Evolutionary conservation across 2,797 vertebrate genomes (phyloP), one percentile per base, ranked within the genome.

Genomic region (Leptatherina wallacei): DNA sequence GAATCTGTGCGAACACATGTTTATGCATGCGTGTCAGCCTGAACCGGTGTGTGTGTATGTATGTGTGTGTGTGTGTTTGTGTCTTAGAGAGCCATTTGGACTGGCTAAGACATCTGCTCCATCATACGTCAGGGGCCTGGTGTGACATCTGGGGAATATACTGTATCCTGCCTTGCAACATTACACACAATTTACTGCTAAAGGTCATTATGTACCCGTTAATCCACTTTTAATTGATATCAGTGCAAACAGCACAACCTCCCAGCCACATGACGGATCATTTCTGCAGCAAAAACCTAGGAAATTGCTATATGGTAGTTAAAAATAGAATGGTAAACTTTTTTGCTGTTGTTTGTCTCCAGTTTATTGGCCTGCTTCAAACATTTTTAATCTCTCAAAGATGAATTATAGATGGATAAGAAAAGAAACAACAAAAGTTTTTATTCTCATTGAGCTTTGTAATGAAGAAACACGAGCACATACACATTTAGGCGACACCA

Each of bases 101-200:
- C 91, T 88, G 91, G 93, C 93, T 92, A 93, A 94, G 95, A 95
- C 95, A 95, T 95, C 94, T 95, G 95, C 94, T 94, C 94, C 93
- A 95, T 95, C 95, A 95, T 95, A 93, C 94, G 94, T 95, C 94
- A 93, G 94, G 93, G 93, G 93, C 94, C 94, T 93, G 92, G 92
- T 94, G 93, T 95, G 94, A 95, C 94, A 95, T 95, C 95, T 95
- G 95, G 94, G 94, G 94, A 95, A 94, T 95, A 95, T 95, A 95
- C 94, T 94, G 95, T 95, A 95, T 95, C 94, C 94, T 95, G 94
- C 94, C 93, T 95, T 95, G 95, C 94, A 95, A 95, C 95, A 95
- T 95, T 95, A 95, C 94, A 95, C 95, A 95, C 95, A 95, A 95
- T 95, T 95, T 95, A 95, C 95, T 95, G 94, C 94, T 95, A 95